Evolutionary conservation across 2,888 invertebrate species (phyloP), one percentile per base, ranked within the genome.

Genomic region (Argynnis bischoffii): DNA sequence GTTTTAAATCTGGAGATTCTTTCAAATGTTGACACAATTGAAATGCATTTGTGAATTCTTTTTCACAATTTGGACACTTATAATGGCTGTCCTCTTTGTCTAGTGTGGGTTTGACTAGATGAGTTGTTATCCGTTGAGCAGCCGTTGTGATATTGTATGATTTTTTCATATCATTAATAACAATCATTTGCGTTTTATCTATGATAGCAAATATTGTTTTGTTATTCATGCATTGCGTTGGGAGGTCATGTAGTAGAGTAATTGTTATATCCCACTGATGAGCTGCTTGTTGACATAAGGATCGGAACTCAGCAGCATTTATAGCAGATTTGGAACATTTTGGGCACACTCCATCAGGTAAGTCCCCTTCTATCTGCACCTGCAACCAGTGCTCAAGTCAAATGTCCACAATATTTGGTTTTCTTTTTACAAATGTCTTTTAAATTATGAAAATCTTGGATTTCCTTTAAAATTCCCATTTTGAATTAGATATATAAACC

Each of bases 301-400:
- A 76, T 50, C 84, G 80, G 81, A 91, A 90, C 67, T 82, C 78
- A 0, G 83, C 89, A 13, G 89, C 88, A 54, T 81, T 79, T 63
- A 83, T 69, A 21, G 85, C 84, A 5, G 85, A 80, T 50, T 76
- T 67, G 26, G 81, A 83, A 80, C 91, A 92, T 61, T 76, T 18
- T 13, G 82, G 72, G 80, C 90, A 91, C 64, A 91, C 79, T 66
- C 84, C 84, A n/a, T 79, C 69, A 5, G 92, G 91, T 77, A 90
- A 82, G 74, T 79, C 84, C 60, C 81, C 85, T 46, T 85, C 84
- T 74, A 77, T 70, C 78, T 47, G 78, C 79, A 91, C 87, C 92
- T 91, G 91, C 79, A 91, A 90, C 85, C 87, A 90, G 82, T 79
- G 77, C 66, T 81, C 82, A 77, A 79, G 77, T 92, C 86, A 91